Evolutionary conservation across 2,113 vertebrate species (phyloP).

Genomic region (Strix uralensis): DNA sequence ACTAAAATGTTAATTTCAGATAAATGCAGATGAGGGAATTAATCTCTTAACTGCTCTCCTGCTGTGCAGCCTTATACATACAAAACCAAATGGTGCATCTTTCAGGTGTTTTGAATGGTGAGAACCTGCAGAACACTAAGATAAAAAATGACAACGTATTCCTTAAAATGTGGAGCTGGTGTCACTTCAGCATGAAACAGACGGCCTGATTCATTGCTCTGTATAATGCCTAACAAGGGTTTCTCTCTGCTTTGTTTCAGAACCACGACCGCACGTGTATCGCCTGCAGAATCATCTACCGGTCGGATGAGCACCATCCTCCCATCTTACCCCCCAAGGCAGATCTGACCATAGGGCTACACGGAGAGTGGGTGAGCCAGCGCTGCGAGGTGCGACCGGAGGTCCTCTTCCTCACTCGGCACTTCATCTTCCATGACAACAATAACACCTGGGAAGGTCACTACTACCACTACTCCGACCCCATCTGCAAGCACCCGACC

Average conservation of each 20-base stretch:
- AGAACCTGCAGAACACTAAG: neutral
- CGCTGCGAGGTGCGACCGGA: constrained; percentile 94
- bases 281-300: constrained; percentile 87
- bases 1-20: neutral
- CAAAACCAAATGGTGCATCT: neutral
- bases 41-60: neutral
- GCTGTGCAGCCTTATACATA: neutral
- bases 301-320: constrained; percentile 87
- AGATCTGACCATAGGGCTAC: constrained; percentile 86
- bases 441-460: constrained; percentile 97
- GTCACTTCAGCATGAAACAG: neutral
- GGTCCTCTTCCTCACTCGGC: constrained; percentile 94
- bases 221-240: neutral
- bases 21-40: neutral
- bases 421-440: constrained; percentile 94
- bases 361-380: constrained; percentile 96
- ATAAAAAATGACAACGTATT: neutral
- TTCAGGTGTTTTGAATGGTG: neutral
- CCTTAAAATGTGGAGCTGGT: neutral
- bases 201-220: neutral
- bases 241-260: constrained; percentile 67
- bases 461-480: constrained; percentile 97
- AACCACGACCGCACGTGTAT: constrained; percentile 87
- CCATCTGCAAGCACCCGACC: constrained; percentile 92
- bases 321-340: constrained; percentile 87